Conservation (phyloP, 2,888 invertebrate genomes). For the Polydrusus pterygomalis region DNA sequence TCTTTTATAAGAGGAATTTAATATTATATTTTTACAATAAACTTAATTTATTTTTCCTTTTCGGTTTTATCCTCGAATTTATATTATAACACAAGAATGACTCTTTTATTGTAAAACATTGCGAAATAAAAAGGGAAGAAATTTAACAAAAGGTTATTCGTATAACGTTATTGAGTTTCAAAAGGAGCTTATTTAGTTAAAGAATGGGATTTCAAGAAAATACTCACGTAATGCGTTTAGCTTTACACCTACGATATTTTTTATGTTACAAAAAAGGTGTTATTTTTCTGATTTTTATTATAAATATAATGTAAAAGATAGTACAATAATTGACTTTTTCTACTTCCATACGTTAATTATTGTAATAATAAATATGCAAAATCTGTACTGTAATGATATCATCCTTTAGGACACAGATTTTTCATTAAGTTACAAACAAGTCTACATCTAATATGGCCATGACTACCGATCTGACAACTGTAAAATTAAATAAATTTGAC, state of each 20-base stretch:
- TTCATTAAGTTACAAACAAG: too few relatives aligned
- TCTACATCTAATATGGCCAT: too few relatives aligned
- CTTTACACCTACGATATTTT: conserved; percentile 15
- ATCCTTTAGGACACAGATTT: too few relatives aligned
- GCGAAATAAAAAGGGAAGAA: conserved; percentile 1
- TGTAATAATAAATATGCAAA: too few relatives aligned
- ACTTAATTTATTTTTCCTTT: background rate
- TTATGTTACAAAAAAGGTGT: background rate
- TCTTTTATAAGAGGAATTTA: too few relatives aligned
- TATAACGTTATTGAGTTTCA: conserved; percentile 12
- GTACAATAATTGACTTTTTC: too few relatives aligned
- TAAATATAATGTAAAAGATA: too few relatives aligned
- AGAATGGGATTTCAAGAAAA: conserved; percentile 16
- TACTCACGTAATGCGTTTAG: conserved; percentile 12
- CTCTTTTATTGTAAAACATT: background rate
- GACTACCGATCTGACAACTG: too few relatives aligned
- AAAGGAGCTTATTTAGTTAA: conserved; percentile 19
- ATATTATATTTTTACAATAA: background rate
- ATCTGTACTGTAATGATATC: too few relatives aligned
- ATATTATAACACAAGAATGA: background rate
- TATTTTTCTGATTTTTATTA: background rate
- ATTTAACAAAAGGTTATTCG: conserved; percentile 8
- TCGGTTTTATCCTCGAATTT: conserved; percentile 1
- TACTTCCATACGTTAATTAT: too few relatives aligned
- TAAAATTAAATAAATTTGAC: too few relatives aligned